Percentiles rank a stretch among this genome's conserved stretches.
These are phyloP conservation scores for Emys orbicularis DNA, from an alignment of 2,797 vertebrate genomes.

Conservation along the genomic window DNA sequence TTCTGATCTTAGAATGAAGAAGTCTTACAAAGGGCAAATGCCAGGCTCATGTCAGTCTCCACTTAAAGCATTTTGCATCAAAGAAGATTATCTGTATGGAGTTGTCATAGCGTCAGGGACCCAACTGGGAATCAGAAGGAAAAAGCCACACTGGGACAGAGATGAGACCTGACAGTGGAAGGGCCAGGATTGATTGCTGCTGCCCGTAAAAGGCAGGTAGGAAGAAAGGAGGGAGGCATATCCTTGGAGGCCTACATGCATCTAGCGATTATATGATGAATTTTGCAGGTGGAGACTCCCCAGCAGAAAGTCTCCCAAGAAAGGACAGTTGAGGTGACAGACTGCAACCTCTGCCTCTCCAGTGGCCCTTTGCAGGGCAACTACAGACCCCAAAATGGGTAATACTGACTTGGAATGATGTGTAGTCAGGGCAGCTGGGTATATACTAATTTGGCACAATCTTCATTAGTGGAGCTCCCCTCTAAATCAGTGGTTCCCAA, in stretches of 20 bases:
- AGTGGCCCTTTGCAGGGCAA: neutral
- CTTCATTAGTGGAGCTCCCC: neutral
- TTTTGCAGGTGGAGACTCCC: neutral
- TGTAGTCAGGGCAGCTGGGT: neutral
- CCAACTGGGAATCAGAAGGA: neutral
- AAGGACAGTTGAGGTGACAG: neutral
- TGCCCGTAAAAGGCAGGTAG: neutral
- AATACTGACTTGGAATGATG: neutral
- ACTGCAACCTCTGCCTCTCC: neutral
- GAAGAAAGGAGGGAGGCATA: neutral
- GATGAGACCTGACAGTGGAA: neutral
- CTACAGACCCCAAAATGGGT: fast-evolving
- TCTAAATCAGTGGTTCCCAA: neutral
- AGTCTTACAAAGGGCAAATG: conserved; percentile 5
- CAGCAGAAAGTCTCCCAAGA: conserved; percentile 1
- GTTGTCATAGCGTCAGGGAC: conserved; percentile 15
- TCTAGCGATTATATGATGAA: neutral
- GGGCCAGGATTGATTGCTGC: neutral
- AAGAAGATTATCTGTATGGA: conserved; percentile 14
- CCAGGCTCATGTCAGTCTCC: conserved; percentile 52
- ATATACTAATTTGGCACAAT: conserved; percentile 26
- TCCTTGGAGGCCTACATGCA: conserved; percentile 24
- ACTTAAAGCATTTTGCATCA: conserved; percentile 49
- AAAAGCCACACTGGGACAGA: fast-evolving
- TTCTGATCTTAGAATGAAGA: conserved; percentile 29